These are phyloP conservation scores for Nansenia antarctica DNA, from an alignment of 2,113 vertebrate species.

Conservation along the genomic window DNA sequence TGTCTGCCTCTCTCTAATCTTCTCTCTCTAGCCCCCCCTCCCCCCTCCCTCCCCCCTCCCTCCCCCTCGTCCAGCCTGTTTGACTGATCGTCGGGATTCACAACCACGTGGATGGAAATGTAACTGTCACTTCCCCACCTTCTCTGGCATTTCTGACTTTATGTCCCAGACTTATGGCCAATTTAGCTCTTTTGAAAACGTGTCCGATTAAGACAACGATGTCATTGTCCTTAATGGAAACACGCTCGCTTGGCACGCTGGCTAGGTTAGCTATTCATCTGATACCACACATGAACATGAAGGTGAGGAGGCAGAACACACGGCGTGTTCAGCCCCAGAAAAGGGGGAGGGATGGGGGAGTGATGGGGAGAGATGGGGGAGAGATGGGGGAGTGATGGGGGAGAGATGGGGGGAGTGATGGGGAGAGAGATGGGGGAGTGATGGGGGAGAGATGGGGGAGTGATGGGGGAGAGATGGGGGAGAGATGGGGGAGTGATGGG, in stretches of 20 bases:
- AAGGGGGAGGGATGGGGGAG: not conserved
- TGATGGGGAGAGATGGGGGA: not conserved
- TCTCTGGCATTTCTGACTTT: conserved; percentile 64
- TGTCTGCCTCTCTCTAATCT: too few species aligned
- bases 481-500: too few species aligned
- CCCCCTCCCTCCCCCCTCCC: too few species aligned
- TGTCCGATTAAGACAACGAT: conserved; percentile 59
- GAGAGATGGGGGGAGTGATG: too few species aligned
- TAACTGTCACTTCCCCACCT: conserved; percentile 67
- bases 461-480: too few species aligned
- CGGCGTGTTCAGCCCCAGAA: not conserved
- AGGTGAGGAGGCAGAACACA: conserved; percentile 51
- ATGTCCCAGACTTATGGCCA: conserved; percentile 71
- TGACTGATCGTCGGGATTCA: conserved; percentile 56
- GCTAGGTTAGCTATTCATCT: conserved; percentile 59
- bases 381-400: too few species aligned
- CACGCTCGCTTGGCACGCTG: conserved; percentile 41
- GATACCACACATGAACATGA: conserved; percentile 52
- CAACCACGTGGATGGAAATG: conserved; percentile 50
- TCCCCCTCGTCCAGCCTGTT: too few species aligned
- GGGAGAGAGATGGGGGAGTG: too few species aligned
- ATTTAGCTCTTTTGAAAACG: conserved; percentile 69
- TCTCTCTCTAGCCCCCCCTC: too few species aligned
- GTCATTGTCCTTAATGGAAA: conserved; percentile 65
- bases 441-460: too few species aligned